A percentile compares a stretch with the other conserved stretches of the same genome.
Conservation (phyloP, 1,140 invertebrate genomes). For the Holotrichia oblita region DNA sequence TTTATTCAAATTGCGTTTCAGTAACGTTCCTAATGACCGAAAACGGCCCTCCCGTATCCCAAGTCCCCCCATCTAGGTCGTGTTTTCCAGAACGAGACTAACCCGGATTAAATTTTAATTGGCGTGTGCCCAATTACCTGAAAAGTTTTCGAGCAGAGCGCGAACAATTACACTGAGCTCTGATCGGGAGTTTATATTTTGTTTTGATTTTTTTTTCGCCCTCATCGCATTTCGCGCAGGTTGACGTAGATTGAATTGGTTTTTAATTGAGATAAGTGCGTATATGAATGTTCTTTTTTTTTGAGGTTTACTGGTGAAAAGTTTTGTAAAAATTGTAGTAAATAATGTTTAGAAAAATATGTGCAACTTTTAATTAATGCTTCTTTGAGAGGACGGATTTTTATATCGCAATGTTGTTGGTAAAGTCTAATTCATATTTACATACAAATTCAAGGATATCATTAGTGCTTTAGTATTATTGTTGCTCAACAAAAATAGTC, state of each 20-base stretch:
- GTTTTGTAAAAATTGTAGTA: too few relatives aligned
- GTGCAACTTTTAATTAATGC: too few relatives aligned
- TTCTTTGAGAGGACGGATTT: too few relatives aligned
- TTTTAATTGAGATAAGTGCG: conserved; percentile 5
- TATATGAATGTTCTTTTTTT: not conserved
- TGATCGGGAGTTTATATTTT: not conserved
- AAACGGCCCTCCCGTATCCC: not conserved
- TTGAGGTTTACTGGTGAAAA: too few relatives aligned
- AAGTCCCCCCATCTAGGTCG: not conserved
- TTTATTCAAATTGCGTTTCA: conserved; percentile 16
- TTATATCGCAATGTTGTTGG: too few relatives aligned
- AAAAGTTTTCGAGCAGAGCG: conserved; percentile 16
- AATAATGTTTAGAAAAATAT: too few relatives aligned
- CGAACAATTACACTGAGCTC: conserved; percentile 10
- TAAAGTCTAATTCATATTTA: too few relatives aligned
- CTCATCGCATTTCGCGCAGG: not conserved
- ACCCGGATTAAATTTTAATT: conserved; percentile 28
- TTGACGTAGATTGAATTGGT: not conserved
- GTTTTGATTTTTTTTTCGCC: too few relatives aligned
- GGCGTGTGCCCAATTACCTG: conserved; percentile 25
- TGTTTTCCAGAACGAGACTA: not conserved
- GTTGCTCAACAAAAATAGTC: too few relatives aligned
- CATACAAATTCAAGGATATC: too few relatives aligned
- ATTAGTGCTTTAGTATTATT: too few relatives aligned
- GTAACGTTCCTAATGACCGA: conserved; percentile 7